Conservation (phyloP, 2,888 invertebrate species). For the Epistrophe grossulariae region DNA sequence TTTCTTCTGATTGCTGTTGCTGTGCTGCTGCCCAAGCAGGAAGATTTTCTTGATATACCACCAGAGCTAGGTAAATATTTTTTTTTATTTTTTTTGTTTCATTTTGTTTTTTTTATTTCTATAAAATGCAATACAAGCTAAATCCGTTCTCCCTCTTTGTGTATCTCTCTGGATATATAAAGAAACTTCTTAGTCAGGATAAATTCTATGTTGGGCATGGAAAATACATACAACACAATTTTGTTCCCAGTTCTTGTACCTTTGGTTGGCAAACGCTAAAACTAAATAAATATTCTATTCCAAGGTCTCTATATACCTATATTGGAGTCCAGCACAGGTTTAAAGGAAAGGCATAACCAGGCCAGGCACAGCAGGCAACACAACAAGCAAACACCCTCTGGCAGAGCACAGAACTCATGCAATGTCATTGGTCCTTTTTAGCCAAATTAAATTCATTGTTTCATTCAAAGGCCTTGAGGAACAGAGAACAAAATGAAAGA, state of each 20-base stretch:
- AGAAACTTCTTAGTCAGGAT: slow-evolving; percentile 36
- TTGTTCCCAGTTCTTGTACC: slow-evolving; percentile 9
- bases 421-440: slow-evolving; percentile 67
- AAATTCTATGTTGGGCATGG: slow-evolving; percentile 48
- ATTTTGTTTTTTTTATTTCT: background rate
- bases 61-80: background rate
- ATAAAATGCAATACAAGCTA: slow-evolving; percentile 53
- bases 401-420: slow-evolving; percentile 29
- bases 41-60: slow-evolving; percentile 11
- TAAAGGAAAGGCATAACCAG: slow-evolving; percentile 18
- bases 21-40: slow-evolving; percentile 6
- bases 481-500: background rate
- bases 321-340: slow-evolving; percentile 11
- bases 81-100: background rate
- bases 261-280: slow-evolving; percentile 50
- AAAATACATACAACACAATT: slow-evolving; percentile 24
- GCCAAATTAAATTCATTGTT: slow-evolving; percentile 74
- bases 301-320: slow-evolving; percentile 27
- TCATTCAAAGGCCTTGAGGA: slow-evolving; percentile 50
- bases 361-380: background rate
- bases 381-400: slow-evolving; percentile 19
- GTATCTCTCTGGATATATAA: background rate
- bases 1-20: slow-evolving; percentile 54
- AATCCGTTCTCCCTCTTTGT: slow-evolving; percentile 33
- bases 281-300: slow-evolving; percentile 62